Base-by-base conservation (phyloP, 2,888 invertebrate species). In the Atethmia centrago region DNA sequence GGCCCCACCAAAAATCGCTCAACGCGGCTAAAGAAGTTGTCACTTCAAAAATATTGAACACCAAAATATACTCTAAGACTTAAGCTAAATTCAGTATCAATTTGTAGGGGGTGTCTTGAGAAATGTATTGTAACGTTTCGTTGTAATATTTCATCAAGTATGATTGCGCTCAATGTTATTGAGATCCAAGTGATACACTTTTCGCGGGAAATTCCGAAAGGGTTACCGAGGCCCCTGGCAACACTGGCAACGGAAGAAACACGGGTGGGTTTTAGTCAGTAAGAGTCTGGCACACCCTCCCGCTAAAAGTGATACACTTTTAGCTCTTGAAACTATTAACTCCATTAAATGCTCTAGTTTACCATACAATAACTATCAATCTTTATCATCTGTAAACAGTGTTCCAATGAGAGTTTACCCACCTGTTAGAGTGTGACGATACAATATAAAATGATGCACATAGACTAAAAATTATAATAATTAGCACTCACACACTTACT, bases 101-200 rank as follows among this genome's bases (percentile, higher is more conserved):
- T 74, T 58, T 49, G 36, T n/a, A 19, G 12, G n/a, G n/a, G n/a
- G n/a, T 16, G n/a, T 40, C 21, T 47, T 40, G 19, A 56, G n/a
- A 16, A 58, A 58, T 49, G 21, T 36, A 45, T 71, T 45, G 25
- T 47, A 73, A 25, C 21, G 3, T 47, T 45, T 25, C 21, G 25
- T 55, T 47, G 16, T 72, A 55, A 74, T 71, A 74, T 58, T 49
- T 42, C 47, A 58, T 40, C 14, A 28, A 73, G 19, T 61, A 62
- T 62, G n/a, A 51, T 47, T 47, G 40, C 47, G 16, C 40, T 12
- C 3, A 21, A 40, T 47, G 3, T 47, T 47, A 36, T 55, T 47
- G 78, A 16, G 21, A 47, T 25, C 12, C 25, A 49, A 78, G 55
- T 78, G 31, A 56, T 5, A 56, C 10, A 25, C 40, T 56, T 68